Conservation (phyloP, 2,888 invertebrate genomes). For the Hoplodrina blanda region DNA sequence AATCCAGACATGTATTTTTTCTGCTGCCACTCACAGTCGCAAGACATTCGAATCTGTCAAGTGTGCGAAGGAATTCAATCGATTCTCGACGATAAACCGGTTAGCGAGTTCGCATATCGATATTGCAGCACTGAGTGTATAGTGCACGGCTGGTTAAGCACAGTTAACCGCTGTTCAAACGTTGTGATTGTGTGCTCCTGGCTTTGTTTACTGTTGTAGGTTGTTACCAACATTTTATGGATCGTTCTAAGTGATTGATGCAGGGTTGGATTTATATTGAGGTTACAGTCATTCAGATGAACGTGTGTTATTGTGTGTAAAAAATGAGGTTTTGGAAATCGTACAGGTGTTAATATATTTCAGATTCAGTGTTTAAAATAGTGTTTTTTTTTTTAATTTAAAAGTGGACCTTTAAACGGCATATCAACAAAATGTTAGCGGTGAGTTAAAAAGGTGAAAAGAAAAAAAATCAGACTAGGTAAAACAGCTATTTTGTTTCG, state of each 20-base stretch:
- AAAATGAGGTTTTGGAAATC: not conserved
- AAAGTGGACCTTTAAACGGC: not conserved
- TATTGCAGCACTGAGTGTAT: slow-evolving; percentile 44
- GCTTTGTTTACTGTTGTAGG: slow-evolving; percentile 36
- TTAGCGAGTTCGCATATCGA: slow-evolving; percentile 54
- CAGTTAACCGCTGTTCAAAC: slow-evolving; percentile 51
- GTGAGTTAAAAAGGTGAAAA: not conserved
- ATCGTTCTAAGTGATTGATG: slow-evolving; percentile 42
- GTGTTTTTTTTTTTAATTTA: not conserved
- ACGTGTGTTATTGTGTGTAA: not conserved
- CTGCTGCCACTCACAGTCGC: slow-evolving; percentile 46
- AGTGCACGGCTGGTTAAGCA: slow-evolving; percentile 55
- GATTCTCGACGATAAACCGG: slow-evolving; percentile 57
- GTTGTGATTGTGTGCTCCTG: slow-evolving; percentile 40
- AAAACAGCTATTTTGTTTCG: not conserved
- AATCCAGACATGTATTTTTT: slow-evolving; percentile 41
- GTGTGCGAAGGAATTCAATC: slow-evolving; percentile 53
- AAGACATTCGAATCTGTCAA: slow-evolving; percentile 52
- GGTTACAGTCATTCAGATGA: slow-evolving; percentile 18
- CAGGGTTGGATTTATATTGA: slow-evolving; percentile 22
- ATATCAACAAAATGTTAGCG: not conserved
- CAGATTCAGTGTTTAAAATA: not conserved
- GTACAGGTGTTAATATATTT: not conserved
- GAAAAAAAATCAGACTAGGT: not conserved
- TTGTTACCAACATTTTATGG: slow-evolving; percentile 37